Percentiles rank a stretch among this genome's conserved stretches.
phyloP scores from a whole-genome alignment of 2,797 vertebrate species.

The Eremophila alpestris region DNA sequence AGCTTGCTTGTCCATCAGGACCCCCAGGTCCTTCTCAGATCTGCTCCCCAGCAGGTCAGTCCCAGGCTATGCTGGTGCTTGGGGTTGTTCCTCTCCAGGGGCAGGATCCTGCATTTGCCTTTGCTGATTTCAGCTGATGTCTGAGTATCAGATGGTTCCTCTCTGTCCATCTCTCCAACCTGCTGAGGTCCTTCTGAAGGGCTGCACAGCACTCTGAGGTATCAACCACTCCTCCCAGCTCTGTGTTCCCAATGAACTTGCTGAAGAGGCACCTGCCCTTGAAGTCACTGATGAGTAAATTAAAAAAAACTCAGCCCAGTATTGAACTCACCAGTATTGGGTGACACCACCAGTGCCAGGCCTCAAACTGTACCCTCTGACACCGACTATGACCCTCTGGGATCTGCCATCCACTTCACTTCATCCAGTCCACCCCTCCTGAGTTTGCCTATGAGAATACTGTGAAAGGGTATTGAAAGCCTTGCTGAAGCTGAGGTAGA shows the following conservation, averaged over 20 bases:
- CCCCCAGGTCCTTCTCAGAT: background rate
- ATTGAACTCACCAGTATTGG: background rate
- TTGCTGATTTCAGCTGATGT: background rate
- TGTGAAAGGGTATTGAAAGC: background rate
- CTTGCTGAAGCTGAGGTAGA: background rate
- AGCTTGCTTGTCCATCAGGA: background rate
- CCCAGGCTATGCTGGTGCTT: background rate
- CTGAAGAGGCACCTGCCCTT: background rate
- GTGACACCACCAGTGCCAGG: background rate
- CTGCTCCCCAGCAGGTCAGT: background rate
- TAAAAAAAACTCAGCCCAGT: background rate
- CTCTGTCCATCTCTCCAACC: background rate
- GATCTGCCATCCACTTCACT: background rate
- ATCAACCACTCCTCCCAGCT: rapidly evolving
- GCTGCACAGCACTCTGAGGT: rapidly evolving
- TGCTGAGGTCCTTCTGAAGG: rapidly evolving
- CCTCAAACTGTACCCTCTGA: background rate
- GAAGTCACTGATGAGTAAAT: background rate
- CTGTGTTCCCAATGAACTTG: background rate
- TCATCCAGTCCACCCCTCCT: background rate
- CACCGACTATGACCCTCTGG: background rate
- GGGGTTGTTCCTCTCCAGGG: background rate
- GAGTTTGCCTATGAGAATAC: background rate
- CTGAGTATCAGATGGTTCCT: background rate
- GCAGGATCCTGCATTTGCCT: background rate